Evolutionary conservation across 2,888 invertebrate genomes (phyloP).

Genomic region (Drosophila subquinaria): DNA sequence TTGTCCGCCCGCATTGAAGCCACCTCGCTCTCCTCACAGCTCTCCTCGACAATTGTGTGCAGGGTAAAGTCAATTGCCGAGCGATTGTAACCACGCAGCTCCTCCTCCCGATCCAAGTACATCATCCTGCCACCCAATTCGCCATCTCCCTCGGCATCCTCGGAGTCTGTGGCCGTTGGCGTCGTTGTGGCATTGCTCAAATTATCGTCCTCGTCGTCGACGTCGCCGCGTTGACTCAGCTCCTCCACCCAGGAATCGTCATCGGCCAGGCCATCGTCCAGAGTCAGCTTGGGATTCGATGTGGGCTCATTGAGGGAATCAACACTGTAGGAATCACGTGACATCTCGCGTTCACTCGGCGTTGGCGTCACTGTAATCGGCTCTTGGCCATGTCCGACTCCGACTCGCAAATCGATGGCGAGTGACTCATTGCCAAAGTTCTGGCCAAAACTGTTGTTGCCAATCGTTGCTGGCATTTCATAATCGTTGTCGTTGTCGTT

Average conservation of each 20-base stretch:
- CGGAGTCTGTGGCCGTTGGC: slow-evolving; percentile 83
- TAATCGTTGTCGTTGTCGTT: slow-evolving; percentile 60
- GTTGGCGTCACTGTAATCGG: slow-evolving; percentile 41
- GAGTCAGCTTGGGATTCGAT: slow-evolving; percentile 84
- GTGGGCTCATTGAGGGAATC: slow-evolving; percentile 68
- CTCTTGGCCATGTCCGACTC: slow-evolving; percentile 29
- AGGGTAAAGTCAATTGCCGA: slow-evolving; percentile 94
- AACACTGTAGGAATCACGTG: slow-evolving; percentile 70
- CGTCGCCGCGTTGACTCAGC: slow-evolving; percentile 92
- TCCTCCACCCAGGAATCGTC: slow-evolving; percentile 97
- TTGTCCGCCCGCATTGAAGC: slow-evolving; percentile 87
- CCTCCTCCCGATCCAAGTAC: slow-evolving; percentile 92
- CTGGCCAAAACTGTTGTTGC: slow-evolving; percentile 60
- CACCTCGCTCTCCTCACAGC: slow-evolving; percentile 96
- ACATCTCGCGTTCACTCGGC: slow-evolving; percentile 66
- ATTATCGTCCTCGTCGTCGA: slow-evolving; percentile 83
- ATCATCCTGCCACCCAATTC: slow-evolving; percentile 84
- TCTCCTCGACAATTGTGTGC: slow-evolving; percentile 97
- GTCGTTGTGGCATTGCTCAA: slow-evolving; percentile 84
- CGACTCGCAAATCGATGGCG: slow-evolving; percentile 26
- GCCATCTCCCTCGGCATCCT: slow-evolving; percentile 84
- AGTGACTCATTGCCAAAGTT: slow-evolving; percentile 71
- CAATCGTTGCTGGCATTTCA: slow-evolving; percentile 62
- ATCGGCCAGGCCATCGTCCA: slow-evolving; percentile 95
- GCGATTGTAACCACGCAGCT: slow-evolving; percentile 92